Conservation (phyloP, 2,888 invertebrate genomes). For the Drosophila flavopinicola region DNA sequence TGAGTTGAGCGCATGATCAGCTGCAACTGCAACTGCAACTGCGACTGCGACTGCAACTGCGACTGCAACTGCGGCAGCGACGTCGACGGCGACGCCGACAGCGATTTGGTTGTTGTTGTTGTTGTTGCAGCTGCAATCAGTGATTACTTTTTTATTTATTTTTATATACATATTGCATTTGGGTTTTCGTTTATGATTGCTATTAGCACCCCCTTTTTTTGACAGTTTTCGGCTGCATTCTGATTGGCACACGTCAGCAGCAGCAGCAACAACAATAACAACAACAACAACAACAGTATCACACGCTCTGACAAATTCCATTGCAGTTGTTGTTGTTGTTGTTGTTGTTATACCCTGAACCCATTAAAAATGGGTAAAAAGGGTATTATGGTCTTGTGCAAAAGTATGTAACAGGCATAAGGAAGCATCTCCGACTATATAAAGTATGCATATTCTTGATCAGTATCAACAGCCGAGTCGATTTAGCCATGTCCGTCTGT, state of each 20-base stretch:
- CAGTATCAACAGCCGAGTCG: too few species aligned
- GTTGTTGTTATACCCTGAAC: constrained; percentile 12
- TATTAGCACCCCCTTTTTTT: constrained; percentile 28
- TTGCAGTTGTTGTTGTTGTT: constrained; percentile 15
- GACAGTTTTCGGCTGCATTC: constrained; percentile 16
- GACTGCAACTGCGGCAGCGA: constrained; percentile 9
- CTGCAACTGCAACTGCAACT: constrained; percentile 47
- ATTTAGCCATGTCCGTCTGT: too few species aligned
- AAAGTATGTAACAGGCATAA: too few species aligned
- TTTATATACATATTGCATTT: too few species aligned
- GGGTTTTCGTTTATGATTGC: constrained; percentile 1
- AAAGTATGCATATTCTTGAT: too few species aligned
- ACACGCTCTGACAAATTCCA: constrained; percentile 61
- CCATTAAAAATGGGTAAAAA: too few species aligned
- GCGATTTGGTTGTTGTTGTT: constrained; percentile 18
- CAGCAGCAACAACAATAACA: constrained; percentile 8
- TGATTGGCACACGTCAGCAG: constrained; percentile 55
- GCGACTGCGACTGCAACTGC: constrained; percentile 3
- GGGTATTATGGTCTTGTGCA: too few species aligned
- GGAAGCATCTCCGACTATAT: too few species aligned
- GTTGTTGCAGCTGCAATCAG: constrained; percentile 27
- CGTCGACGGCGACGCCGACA: constrained; percentile 1
- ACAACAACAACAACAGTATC: constrained; percentile 21
- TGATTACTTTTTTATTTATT: constrained; percentile 29
- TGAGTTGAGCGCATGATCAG: constrained; percentile 84